Base-by-base conservation (phyloP, 2,888 invertebrate species). In the Marasmarcha lunaedactyla region DNA sequence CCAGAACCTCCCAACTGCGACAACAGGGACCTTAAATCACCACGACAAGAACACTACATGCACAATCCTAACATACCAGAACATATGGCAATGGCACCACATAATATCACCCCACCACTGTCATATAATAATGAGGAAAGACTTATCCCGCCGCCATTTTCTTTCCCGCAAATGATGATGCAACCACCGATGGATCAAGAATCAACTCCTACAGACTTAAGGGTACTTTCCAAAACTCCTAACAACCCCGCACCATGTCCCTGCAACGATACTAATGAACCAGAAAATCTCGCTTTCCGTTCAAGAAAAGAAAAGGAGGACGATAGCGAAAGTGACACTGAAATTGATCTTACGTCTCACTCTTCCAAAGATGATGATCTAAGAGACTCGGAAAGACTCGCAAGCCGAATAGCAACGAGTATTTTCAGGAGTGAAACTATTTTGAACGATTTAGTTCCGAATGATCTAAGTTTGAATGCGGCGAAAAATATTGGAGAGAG, bases 331-430 rank as follows among this genome's bases (percentile, higher is more conserved):
- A 79, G 72, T 41, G 84, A 84, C 42, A 61, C 84, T 1, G 84
- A 84, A 57, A 84, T 84, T 35, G 84, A 84, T 63, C 60, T 84
- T 1, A 84, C 84, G 0, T 84, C 84, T 6, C 81, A 84, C 46
- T 79, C 65, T 3, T 68, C 81, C 1, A 84, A 77, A 57, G 84
- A 84, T 38, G 84, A 84, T 36, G 77, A 79, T 46, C 48, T 81
- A 26, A 67, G 79, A 39, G 83, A 81, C 47, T 78, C 78, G 0
- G 77, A 78, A 42, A 57, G 74, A 50, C 54, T 79, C 26, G 77
- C 78, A 2, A 77, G 67, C 40, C 65, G 78, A 44, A 76, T 78
- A 57, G 79, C 81, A 1, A 81, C 78, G 1, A 79, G 74, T 48
- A 78, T 78, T 41, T 79, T 78, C 40, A 63, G 79, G 49, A 74